Conservation (phyloP, 2,113 vertebrate genomes). For the Emydura subglobosa region DNA sequence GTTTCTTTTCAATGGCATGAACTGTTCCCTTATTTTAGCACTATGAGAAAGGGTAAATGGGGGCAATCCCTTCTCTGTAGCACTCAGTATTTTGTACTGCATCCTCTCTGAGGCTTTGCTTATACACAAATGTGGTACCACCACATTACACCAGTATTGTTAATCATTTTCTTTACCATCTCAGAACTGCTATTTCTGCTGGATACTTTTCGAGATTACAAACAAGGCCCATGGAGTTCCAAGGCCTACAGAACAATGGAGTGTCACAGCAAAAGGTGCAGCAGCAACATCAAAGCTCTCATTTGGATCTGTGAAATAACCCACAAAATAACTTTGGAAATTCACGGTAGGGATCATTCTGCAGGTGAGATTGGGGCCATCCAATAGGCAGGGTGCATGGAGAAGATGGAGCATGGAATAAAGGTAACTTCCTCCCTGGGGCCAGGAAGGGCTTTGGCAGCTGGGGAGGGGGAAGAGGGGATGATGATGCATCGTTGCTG, state of each 20-base stretch:
- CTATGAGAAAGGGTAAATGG: background rate
- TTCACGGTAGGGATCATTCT: background rate
- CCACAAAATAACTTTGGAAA: background rate
- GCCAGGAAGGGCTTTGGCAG: slow-evolving; percentile 41
- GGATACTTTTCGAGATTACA: background rate
- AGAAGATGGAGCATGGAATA: background rate
- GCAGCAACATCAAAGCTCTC: background rate
- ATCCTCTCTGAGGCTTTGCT: background rate
- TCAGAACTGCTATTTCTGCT: background rate
- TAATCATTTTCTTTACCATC: background rate
- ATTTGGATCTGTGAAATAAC: background rate
- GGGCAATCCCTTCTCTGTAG: background rate
- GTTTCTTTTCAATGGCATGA: background rate
- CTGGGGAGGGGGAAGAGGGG: background rate
- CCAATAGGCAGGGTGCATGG: background rate
- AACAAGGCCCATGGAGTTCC: background rate
- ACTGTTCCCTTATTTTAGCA: background rate
- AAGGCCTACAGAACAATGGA: background rate
- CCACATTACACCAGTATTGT: background rate
- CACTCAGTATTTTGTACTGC: background rate
- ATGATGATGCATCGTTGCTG: accelerated
- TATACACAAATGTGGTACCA: accelerated
- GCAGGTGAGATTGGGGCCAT: background rate
- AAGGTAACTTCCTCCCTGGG: background rate
- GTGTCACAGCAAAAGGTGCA: background rate